A percentile compares a stretch with the other conserved stretches of the same genome.
Conservation (phyloP, 2,797 vertebrate species). For the Anabacerthia variegaticeps region DNA sequence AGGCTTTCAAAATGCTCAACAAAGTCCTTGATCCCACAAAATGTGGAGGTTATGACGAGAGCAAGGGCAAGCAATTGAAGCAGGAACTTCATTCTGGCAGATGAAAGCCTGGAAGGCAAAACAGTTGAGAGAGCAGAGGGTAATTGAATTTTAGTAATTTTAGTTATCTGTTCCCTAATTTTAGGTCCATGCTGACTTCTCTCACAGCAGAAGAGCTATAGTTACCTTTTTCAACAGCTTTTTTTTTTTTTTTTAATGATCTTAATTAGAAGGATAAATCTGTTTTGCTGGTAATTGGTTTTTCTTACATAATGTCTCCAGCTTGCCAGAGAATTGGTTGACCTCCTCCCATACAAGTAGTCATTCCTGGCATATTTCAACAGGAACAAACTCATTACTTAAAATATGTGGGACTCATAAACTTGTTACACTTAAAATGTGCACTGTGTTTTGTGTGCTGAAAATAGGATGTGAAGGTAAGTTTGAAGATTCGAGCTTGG, state of each 20-base stretch:
- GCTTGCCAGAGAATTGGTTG: constrained; percentile 1
- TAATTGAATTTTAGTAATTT: background rate
- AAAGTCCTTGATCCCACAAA: constrained; percentile 82
- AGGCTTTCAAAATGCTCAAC: constrained; percentile 75
- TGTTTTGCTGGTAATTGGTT: background rate
- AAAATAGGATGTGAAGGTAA: background rate
- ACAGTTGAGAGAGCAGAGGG: background rate
- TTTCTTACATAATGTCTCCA: constrained; percentile 1
- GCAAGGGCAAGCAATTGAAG: constrained; percentile 67
- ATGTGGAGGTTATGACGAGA: constrained; percentile 74
- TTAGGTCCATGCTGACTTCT: background rate
- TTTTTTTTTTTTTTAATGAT: background rate
- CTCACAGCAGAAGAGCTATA: background rate
- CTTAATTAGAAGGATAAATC: background rate
- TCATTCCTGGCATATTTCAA: background rate
- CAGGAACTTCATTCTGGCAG: constrained; percentile 81
- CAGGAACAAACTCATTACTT: background rate
- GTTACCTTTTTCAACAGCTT: fast-evolving
- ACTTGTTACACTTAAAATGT: background rate
- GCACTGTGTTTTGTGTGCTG: background rate
- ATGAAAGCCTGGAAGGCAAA: constrained; percentile 11
- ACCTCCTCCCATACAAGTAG: background rate
- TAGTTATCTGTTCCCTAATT: background rate
- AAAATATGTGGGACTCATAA: background rate
- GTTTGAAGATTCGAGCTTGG: background rate